phyloP scores from a whole-genome alignment of 2,888 invertebrate species.

The Auanema sp. region DNA sequence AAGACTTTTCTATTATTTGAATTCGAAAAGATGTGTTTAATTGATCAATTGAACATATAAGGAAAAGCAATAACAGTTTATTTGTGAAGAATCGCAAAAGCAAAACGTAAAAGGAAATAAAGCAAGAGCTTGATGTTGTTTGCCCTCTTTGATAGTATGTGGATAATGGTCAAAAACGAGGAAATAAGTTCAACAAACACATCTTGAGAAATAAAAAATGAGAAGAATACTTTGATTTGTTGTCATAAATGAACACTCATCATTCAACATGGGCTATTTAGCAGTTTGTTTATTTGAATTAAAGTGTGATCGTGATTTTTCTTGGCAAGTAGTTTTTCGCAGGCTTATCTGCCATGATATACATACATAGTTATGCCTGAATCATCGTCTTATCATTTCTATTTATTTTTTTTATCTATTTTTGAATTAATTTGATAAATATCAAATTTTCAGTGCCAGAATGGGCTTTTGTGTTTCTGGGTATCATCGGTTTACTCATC shows the following conservation, averaged over 20 bases:
- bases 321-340: not conserved
- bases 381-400: not conserved
- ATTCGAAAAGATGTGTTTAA: not conserved
- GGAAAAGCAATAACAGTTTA: not conserved
- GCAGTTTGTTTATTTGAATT: not conserved
- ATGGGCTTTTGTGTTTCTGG: conserved; percentile 63
- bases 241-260: not conserved
- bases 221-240: not conserved
- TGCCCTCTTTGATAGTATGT: not conserved
- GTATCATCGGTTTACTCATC: conserved; percentile 53
- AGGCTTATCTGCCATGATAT: too few species aligned
- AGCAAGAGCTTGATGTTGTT: not conserved
- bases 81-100: conserved; percentile 1
- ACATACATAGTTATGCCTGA: too few species aligned
- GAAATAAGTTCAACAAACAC: not conserved
- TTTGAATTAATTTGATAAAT: not conserved
- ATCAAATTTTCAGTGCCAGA: conserved; percentile 58
- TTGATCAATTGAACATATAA: not conserved
- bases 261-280: not conserved
- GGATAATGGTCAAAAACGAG: not conserved
- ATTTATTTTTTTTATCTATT: conserved; percentile 5
- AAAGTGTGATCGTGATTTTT: not conserved
- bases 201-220: not conserved
- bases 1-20: not conserved
- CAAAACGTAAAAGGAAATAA: not conserved